Conservation (phyloP, 2,888 invertebrate species). For the Sphaeridia pumilis region DNA sequence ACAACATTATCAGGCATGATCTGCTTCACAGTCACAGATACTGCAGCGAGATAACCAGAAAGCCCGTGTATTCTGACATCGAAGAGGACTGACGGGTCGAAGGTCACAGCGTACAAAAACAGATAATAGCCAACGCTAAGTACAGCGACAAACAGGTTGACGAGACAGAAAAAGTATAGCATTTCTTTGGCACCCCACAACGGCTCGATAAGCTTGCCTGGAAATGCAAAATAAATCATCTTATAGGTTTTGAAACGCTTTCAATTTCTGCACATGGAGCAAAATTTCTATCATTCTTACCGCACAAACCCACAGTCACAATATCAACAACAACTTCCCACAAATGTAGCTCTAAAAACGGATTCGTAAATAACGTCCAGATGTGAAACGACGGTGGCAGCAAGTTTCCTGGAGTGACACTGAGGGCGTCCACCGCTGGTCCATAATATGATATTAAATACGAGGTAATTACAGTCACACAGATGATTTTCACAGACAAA, state of each 20-base stretch:
- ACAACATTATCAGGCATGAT: conserved; percentile 94
- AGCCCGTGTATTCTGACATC: conserved; percentile 85
- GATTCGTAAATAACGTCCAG: conserved; percentile 91
- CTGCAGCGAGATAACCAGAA: conserved; percentile 75
- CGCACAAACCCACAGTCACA: conserved; percentile 82
- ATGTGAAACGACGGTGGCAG: conserved; percentile 74
- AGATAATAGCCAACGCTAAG: conserved; percentile 79
- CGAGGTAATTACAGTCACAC: conserved; percentile 71
- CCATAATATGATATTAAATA: conserved; percentile 80
- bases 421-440: conserved; percentile 62
- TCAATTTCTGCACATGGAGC: no score
- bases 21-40: conserved; percentile 89
- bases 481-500: conserved; percentile 82
- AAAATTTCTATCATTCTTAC: no score
- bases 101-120: conserved; percentile 75
- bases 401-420: conserved; percentile 85
- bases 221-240: conserved; percentile 2
- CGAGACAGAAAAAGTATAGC: conserved; percentile 84
- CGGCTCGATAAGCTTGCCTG: conserved; percentile 79
- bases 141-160: conserved; percentile 82
- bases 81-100: conserved; percentile 74
- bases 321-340: conserved; percentile 90
- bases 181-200: conserved; percentile 94
- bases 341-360: conserved; percentile 88
- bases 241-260: background rate